A percentile compares a stretch with the other conserved stretches of the same genome.
Conservation (phyloP, 1,140 invertebrate species). For the Leptopilina clavipes region DNA sequence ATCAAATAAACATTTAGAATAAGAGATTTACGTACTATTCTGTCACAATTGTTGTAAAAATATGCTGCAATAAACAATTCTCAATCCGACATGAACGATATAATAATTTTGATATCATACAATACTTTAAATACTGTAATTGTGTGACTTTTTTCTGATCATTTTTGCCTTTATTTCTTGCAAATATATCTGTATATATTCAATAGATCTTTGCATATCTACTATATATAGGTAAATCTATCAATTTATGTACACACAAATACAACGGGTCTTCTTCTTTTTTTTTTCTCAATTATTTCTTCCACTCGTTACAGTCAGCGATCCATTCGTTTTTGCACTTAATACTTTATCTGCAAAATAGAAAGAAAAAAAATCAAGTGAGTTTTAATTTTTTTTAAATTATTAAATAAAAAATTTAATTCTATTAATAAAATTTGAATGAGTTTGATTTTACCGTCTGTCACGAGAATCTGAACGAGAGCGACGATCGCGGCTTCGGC, state of each 20-base stretch:
- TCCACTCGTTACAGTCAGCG: not conserved
- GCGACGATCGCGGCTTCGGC: slow-evolving; percentile 72
- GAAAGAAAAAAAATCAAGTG: too few relatives aligned
- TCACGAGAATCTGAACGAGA: slow-evolving; percentile 74
- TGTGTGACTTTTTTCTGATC: too few relatives aligned
- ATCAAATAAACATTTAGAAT: not conserved
- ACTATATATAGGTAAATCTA: not conserved
- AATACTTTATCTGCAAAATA: not conserved
- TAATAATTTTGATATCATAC: too few relatives aligned
- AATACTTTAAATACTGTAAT: too few relatives aligned
- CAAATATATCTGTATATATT: not conserved
- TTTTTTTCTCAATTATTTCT: not conserved
- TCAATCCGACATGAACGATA: too few relatives aligned
- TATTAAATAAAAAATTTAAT: too few relatives aligned
- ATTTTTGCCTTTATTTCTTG: not conserved
- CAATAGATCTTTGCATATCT: not conserved
- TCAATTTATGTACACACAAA: not conserved
- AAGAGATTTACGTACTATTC: too few relatives aligned
- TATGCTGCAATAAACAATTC: too few relatives aligned
- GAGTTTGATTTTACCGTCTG: slow-evolving; percentile 70
- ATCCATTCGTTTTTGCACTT: not conserved
- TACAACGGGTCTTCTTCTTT: not conserved
- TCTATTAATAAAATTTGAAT: not conserved
- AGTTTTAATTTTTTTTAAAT: too few relatives aligned
- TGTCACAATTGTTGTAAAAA: too few relatives aligned